Conservation (phyloP, 37 sponge, comb jelly and placozoan genomes). For the Dysidea cf. avara region DNA sequence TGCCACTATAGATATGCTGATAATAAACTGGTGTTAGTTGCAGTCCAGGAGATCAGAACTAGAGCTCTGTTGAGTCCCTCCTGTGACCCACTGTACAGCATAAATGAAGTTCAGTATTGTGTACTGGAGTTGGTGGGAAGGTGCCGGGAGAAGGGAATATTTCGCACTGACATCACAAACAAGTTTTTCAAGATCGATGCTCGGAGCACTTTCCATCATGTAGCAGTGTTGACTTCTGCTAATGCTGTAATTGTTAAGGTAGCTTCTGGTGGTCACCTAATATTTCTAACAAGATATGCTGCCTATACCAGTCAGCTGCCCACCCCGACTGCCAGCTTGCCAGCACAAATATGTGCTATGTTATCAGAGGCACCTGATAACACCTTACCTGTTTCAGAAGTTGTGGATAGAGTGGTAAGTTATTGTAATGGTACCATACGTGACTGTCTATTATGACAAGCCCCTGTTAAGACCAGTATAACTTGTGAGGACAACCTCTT, state of each 20-base stretch:
- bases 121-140: slow-evolving; percentile 54
- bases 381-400: neutral
- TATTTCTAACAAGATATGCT: slow-evolving; percentile 24
- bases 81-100: slow-evolving; percentile 7
- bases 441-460: no score
- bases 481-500: no score
- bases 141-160: slow-evolving; percentile 32
- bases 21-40: slow-evolving; percentile 51
- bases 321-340: neutral
- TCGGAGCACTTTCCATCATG: slow-evolving; percentile 56
- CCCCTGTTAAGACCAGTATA: no score
- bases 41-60: slow-evolving; percentile 47
- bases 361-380: slow-evolving; percentile 29
- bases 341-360: slow-evolving; percentile 7
- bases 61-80: slow-evolving; percentile 5
- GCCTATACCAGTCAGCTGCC: neutral
- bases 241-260: slow-evolving; percentile 34
- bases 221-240: slow-evolving; percentile 3
- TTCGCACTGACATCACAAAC: slow-evolving; percentile 33
- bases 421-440: neutral
- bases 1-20: slow-evolving; percentile 38
- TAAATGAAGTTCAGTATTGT: slow-evolving; percentile 39
- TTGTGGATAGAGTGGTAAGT: slow-evolving; percentile 13
- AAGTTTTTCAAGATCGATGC: slow-evolving; percentile 50
- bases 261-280: neutral